Evolutionary conservation across 2,888 invertebrate genomes (phyloP).

Genomic region (Fissipunctia ypsillon): DNA sequence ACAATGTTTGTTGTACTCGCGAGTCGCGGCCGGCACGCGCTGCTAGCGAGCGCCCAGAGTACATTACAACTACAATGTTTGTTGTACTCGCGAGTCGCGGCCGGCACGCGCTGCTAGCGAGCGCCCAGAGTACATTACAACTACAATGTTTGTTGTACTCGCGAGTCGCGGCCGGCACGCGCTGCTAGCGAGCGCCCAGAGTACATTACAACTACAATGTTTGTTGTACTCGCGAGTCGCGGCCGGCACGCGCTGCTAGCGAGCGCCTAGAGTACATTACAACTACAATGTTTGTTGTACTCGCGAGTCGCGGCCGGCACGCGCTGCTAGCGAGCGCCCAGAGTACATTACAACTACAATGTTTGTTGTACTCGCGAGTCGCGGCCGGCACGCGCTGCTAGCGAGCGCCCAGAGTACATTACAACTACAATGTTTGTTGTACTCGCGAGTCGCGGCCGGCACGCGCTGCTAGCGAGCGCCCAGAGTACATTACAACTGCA

Average conservation of each 20-base stretch:
- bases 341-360: too few relatives aligned
- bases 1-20: slow-evolving; percentile 57
- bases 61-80: too few relatives aligned
- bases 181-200: background rate
- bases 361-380: slow-evolving; percentile 51
- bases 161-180: slow-evolving; percentile 38
- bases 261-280: background rate
- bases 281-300: too few relatives aligned
- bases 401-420: background rate
- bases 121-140: background rate
- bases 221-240: slow-evolving; percentile 51
- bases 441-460: slow-evolving; percentile 30
- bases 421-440: too few relatives aligned
- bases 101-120: slow-evolving; percentile 27
- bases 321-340: slow-evolving; percentile 6
- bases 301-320: slow-evolving; percentile 33
- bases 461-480: slow-evolving; percentile 21
- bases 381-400: slow-evolving; percentile 36
- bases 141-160: slow-evolving; percentile 60
- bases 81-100: slow-evolving; percentile 49
- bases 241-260: slow-evolving; percentile 33
- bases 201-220: too few relatives aligned
- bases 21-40: slow-evolving; percentile 38
- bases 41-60: background rate
- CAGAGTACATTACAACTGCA: too few relatives aligned